These are phyloP conservation scores for Pedionomus torquatus DNA, from an alignment of 2,113 vertebrate genomes.

Conservation along the genomic window DNA sequence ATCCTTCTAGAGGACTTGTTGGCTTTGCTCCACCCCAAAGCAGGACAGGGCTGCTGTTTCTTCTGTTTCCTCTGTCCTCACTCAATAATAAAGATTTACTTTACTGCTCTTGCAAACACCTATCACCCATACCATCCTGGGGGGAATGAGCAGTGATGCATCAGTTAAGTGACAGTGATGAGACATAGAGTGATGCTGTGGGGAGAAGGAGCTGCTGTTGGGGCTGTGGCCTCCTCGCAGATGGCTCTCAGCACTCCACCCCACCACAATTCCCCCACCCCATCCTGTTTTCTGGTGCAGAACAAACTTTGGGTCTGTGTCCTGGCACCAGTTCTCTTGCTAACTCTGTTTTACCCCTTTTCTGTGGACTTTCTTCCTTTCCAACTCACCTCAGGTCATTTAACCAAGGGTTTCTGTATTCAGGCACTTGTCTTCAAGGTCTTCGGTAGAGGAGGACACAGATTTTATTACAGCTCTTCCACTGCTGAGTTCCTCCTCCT, in stretches of 20 bases:
- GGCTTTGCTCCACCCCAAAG: too few species aligned
- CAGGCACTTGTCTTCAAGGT: neutral
- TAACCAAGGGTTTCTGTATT: neutral
- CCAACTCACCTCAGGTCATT: neutral
- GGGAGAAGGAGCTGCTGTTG: neutral
- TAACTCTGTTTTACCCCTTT: neutral
- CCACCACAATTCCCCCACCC: fast-evolving
- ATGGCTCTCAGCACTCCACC: neutral
- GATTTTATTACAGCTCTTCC: neutral
- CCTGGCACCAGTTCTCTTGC: neutral
- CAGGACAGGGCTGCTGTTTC: neutral
- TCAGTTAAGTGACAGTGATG: fast-evolving
- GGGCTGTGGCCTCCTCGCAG: neutral
- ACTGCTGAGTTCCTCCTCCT: fast-evolving
- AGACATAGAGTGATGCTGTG: neutral
- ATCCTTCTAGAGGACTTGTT: too few species aligned
- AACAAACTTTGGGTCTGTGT: neutral
- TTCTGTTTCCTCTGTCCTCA: neutral
- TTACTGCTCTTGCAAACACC: neutral
- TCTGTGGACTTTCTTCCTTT: neutral
- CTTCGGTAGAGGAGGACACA: fast-evolving
- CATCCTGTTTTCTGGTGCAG: neutral
- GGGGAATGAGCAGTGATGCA: neutral
- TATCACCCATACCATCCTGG: fast-evolving
- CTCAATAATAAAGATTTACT: neutral